Conservation (phyloP, 1,140 invertebrate genomes). For the Caerostris extrusa region DNA sequence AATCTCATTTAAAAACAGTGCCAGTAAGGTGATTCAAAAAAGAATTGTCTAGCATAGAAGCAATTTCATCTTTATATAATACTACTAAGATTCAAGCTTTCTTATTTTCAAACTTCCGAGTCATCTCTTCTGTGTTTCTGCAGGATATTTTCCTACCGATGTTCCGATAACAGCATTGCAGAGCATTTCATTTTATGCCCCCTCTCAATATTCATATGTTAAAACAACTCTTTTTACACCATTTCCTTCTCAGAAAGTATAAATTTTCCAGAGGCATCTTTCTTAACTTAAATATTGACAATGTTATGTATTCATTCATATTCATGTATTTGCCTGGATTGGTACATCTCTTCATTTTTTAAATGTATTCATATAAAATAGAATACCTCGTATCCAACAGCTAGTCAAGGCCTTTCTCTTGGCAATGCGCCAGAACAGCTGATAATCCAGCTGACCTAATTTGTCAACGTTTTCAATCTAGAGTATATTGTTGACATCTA, state of each 20-base stretch:
- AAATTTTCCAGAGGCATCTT: neutral
- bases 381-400: no score
- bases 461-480: no score
- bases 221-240: neutral
- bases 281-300: no score
- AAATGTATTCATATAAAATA: no score
- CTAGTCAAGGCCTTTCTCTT: no score
- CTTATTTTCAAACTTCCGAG: neutral
- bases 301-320: no score
- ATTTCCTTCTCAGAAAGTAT: neutral
- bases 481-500: no score
- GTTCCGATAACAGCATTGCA: neutral
- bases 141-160: neutral
- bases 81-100: neutral
- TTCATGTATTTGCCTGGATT: no score
- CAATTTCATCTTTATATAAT: neutral
- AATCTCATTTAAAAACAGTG: conserved; percentile 17
- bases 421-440: no score
- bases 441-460: no score
- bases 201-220: neutral
- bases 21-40: conserved; percentile 79
- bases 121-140: neutral
- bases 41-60: neutral
- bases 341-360: no score
- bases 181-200: conserved; percentile 1